These are phyloP conservation scores for Cheumatopsyche charites DNA, from an alignment of 1,140 invertebrate genomes.

Conservation along the genomic window DNA sequence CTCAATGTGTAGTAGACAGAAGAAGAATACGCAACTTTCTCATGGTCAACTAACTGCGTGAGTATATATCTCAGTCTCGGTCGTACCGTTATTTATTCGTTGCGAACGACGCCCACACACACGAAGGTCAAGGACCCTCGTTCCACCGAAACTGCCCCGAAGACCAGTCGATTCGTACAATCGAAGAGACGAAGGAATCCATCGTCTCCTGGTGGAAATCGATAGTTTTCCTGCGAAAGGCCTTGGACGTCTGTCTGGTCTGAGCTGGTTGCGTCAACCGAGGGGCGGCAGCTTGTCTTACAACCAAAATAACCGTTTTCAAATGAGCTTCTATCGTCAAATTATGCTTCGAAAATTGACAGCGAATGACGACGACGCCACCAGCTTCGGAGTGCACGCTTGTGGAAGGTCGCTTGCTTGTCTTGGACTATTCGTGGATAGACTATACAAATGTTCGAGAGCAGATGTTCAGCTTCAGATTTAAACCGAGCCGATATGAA, in stretches of 20 bases:
- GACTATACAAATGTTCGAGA: no score
- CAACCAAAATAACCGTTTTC: slow-evolving; percentile 23
- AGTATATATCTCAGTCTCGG: not conserved
- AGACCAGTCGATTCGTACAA: no score
- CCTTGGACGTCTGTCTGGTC: no score
- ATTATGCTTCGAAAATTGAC: slow-evolving; percentile 27
- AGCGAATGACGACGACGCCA: not conserved
- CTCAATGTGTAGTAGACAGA: no score
- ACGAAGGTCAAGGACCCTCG: slow-evolving; percentile 23
- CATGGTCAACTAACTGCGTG: not conserved
- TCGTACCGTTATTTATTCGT: slow-evolving; percentile 12
- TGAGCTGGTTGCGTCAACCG: slow-evolving; percentile 34
- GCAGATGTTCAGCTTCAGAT: not conserved
- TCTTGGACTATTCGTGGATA: no score
- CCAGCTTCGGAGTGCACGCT: not conserved
- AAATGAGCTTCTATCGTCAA: slow-evolving; percentile 34
- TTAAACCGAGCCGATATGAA: no score
- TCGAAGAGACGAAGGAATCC: no score
- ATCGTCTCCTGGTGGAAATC: no score
- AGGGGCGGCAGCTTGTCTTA: not conserved
- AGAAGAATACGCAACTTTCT: no score
- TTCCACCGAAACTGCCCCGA: no score
- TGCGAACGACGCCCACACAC: slow-evolving; percentile 14
- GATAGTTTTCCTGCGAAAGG: no score
- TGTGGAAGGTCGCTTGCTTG: not conserved